These are phyloP conservation scores for Neogobius melanostomus DNA, from an alignment of 2,113 vertebrate genomes.

Conservation along the genomic window DNA sequence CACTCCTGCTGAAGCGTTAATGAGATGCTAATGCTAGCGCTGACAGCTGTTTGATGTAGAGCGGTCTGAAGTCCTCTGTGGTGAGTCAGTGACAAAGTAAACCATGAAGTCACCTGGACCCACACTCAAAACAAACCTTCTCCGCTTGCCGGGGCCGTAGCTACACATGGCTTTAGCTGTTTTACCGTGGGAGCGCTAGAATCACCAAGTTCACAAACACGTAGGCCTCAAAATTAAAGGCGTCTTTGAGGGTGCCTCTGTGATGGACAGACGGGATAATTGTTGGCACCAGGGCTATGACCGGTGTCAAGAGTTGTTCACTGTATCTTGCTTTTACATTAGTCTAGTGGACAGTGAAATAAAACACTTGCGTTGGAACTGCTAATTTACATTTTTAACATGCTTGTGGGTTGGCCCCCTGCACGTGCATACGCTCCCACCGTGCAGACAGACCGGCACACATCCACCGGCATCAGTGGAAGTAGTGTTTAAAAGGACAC, in stretches of 20 bases:
- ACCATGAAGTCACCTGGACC: conserved; percentile 41
- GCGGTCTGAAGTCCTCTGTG: conserved; percentile 9
- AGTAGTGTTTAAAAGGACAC: conserved; percentile 48
- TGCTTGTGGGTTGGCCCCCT: conserved; percentile 46
- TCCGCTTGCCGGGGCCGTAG: not conserved
- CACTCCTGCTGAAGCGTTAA: conserved; percentile 30
- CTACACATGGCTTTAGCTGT: conserved; percentile 24
- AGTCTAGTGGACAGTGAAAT: conserved; percentile 34
- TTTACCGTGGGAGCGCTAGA: conserved; percentile 20
- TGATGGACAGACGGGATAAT: conserved; percentile 55
- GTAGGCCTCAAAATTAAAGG: conserved; percentile 53
- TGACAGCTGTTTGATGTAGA: conserved; percentile 31
- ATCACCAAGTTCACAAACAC: conserved; percentile 13
- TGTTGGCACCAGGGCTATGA: conserved; percentile 40
- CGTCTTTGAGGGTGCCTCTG: conserved; percentile 55
- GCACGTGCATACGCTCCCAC: not conserved
- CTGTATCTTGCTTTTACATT: conserved; percentile 7
- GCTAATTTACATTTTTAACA: conserved; percentile 51
- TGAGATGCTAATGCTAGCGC: conserved; percentile 1
- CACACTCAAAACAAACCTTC: conserved; percentile 37
- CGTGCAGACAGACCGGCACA: not conserved
- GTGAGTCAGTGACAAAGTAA: conserved; percentile 43
- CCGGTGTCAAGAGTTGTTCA: conserved; percentile 10
- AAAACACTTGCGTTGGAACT: conserved; percentile 40
- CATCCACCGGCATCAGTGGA: conserved; percentile 24